Base-by-base conservation (phyloP, 2,113 vertebrate genomes). In the Sceloporus undulatus region DNA sequence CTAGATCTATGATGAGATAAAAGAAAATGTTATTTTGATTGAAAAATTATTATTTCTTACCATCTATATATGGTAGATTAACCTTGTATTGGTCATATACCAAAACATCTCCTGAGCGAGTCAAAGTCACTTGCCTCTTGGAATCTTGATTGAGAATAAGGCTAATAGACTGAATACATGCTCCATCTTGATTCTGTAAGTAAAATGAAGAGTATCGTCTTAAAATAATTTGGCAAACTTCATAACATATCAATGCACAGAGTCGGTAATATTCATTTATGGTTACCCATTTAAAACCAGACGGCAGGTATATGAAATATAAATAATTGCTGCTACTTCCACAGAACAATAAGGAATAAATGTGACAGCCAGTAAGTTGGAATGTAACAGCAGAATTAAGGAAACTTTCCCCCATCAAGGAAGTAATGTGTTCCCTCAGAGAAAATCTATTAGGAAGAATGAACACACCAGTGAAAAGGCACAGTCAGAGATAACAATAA, bases 111-210 rank as follows among this genome's bases (percentile, higher is more conserved):
- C 99, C 99, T 4, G 96, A 95, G 92, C 98, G 98, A 90, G 98
- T 99, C 97, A 99, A 92, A 34, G 98, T 99, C 92, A 99, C 97
- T 97, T 99, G 98, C n/a, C 96, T 98, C 95, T 96, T 98, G 88
- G 97, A 96, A 93, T 99, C 98, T 91, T 99, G 98, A 85, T 98
- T 97, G 83, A 99, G 90, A 68, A 99, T 94, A 92, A 99, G 95
- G 86, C 95, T 98, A 77, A 99, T 94, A 40, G 98, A 99, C 74
- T 98, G 98, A 95, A 99, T 98, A 93, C 99, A 99, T 42, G 98
- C 96, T 56, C 98, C 98, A 80, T 99, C 98, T 87, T 98, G 95
- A 95, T 99, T 98, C 99, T 99, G 93, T 62, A 96, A 91, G 89
- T 7, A 87, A 68, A 89, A 94, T 91, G 34, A 93, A 92, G 79